Percentiles rank a stretch among this genome's conserved stretches.
Evolutionary conservation across 2,797 vertebrate genomes (phyloP).

Genomic region (Naso thynnoides): DNA sequence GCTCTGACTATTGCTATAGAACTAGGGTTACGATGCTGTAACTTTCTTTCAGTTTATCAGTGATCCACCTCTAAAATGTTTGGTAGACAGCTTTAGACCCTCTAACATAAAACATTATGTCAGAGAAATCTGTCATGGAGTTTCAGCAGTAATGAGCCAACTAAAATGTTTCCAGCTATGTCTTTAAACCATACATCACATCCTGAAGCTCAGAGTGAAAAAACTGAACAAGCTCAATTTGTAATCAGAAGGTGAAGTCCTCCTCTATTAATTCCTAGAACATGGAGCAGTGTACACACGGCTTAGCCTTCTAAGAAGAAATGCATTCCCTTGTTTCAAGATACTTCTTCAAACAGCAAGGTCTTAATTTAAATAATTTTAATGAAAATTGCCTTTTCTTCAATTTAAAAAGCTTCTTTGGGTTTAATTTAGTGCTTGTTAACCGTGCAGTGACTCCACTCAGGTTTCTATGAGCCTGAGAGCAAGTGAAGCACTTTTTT

Average conservation of each 20-base stretch:
- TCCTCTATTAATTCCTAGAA: neutral
- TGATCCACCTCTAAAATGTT: neutral
- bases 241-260: neutral
- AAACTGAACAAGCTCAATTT: neutral
- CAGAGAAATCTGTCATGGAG: neutral
- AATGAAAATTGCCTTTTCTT: too few species aligned
- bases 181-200: neutral
- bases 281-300: neutral
- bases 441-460: neutral
- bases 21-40: too few species aligned
- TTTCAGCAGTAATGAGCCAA: neutral
- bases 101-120: neutral
- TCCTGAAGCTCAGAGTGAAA: neutral
- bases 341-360: neutral
- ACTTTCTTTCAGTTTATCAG: neutral
- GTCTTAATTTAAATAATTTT: too few species aligned
- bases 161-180: conserved; percentile 6
- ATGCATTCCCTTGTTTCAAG: neutral
- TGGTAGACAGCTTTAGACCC: neutral
- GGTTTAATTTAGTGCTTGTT: neutral
- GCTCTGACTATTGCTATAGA: too few species aligned
- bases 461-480: too few species aligned
- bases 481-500: neutral
- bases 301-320: neutral
- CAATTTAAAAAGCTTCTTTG: neutral